Percentiles rank a stretch among this genome's conserved stretches.
phyloP scores from a whole-genome alignment of 2,113 vertebrate species.

The Corythornis vintsioides region DNA sequence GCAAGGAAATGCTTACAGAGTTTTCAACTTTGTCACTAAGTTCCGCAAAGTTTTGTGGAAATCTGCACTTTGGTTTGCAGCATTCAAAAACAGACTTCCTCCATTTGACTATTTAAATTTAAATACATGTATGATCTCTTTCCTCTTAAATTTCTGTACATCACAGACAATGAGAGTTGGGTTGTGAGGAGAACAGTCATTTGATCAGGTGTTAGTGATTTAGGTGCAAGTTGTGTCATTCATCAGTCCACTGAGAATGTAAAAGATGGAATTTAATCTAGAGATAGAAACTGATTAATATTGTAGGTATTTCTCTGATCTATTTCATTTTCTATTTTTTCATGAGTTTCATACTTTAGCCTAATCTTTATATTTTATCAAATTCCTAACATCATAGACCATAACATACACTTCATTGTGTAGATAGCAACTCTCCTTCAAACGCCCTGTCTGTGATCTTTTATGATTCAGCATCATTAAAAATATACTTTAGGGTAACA shows the following conservation, averaged over 20 bases:
- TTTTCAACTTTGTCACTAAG: not conserved
- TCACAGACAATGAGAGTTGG: not conserved
- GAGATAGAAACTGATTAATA: not conserved
- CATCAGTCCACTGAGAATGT: not conserved
- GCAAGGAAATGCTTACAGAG: not conserved
- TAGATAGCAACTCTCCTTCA: not conserved
- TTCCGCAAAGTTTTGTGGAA: not conserved
- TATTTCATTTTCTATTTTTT: not conserved
- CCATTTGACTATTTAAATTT: not conserved
- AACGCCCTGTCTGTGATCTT: not conserved
- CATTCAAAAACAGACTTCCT: not conserved
- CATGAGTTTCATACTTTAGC: not conserved
- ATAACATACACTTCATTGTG: not conserved
- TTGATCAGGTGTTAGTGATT: not conserved
- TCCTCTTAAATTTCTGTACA: not conserved
- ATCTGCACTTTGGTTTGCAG: not conserved
- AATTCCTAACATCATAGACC: not conserved
- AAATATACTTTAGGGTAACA: not conserved
- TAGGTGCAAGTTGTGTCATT: accelerated
- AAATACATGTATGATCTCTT: not conserved
- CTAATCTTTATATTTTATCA: not conserved
- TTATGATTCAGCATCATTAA: not conserved
- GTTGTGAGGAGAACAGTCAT: not conserved
- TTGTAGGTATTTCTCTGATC: not conserved
- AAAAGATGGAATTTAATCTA: not conserved